phyloP scores from a whole-genome alignment of 1,140 invertebrate species.

The Atta colombica region DNA sequence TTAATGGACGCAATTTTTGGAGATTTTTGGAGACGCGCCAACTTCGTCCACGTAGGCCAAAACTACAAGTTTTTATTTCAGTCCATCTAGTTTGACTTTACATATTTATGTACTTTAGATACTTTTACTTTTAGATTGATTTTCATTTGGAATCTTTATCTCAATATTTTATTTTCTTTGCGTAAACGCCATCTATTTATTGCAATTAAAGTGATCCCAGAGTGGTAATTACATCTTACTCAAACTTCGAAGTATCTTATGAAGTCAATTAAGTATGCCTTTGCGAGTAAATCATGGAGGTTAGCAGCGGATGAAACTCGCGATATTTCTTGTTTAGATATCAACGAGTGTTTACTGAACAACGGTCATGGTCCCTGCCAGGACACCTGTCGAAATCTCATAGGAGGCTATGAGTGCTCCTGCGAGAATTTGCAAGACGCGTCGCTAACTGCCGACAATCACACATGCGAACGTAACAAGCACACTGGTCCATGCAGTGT shows the following conservation, averaged over 20 bases:
- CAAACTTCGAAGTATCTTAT: not conserved
- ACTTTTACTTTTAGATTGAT: not conserved
- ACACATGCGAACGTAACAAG: constrained; percentile 81
- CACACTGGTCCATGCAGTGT: constrained; percentile 89
- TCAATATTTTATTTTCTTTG: not conserved
- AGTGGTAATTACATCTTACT: not conserved
- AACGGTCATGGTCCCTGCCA: constrained; percentile 91
- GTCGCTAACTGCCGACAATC: constrained; percentile 87
- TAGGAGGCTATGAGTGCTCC: constrained; percentile 89
- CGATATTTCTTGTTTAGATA: constrained; percentile 83
- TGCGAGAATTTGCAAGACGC: constrained; percentile 88
- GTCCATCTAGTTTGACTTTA: not conserved
- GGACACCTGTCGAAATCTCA: constrained; percentile 89
- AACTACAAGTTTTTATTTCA: not conserved
- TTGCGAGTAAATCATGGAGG: not conserved
- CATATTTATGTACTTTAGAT: not conserved
- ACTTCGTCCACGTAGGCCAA: not conserved
- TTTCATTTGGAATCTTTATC: not conserved
- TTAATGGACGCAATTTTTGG: not conserved
- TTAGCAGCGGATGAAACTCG: not conserved
- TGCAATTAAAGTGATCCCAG: not conserved
- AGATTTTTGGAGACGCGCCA: not conserved
- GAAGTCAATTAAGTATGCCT: constrained; percentile 12
- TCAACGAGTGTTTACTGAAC: constrained; percentile 88
- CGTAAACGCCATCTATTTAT: not conserved